Base-by-base conservation (phyloP, 2,797 vertebrate genomes). In the Eleutherodactylus coqui region DNA sequence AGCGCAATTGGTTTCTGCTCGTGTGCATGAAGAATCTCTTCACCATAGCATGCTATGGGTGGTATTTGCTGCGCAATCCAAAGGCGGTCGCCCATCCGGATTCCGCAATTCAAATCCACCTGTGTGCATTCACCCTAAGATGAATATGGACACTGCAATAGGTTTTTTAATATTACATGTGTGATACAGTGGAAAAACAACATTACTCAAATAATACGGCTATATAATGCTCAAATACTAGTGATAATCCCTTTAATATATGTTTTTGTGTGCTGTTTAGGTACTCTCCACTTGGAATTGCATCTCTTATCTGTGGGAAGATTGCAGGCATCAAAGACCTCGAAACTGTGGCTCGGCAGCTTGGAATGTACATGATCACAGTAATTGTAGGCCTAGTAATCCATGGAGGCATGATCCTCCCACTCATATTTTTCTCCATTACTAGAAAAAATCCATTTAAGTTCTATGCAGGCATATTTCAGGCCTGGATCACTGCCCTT, bases 351-450 rank as follows among this genome's bases (percentile, higher is more conserved):
- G 96, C 95, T 0, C 84, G 93, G 78, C 96, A 96, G 91, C 93
- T 96, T 75, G 96, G 96, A 87, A 94, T 96, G 95, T 96, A 96
- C 92, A 96, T 96, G 95, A 93, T 96, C 88, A 96, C 96, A 0
- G 96, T 96, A 51, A 93, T 96, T 0, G 94, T 96, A 34, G 96
- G 96, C 4, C 94, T 96, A 69, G 5, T 93, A n/a, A 96, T 96
- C 90, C 96, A 96, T 19, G 96, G 96, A 0, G 95, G 93, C 4
- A 49, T 96, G 60, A 93, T 96, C 80, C 92, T 96, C 6, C 96
- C 96, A 0, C 89, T 94, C n/a, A 96, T 96, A 85, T 96, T 92
- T 90, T 96, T 96, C 11, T 84, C 67, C 0, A 92, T 94, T 89
- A 96, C 96, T 75, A 92, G 94, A 78, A 96, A 96, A 90, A 96